Evolutionary conservation across 30 jellyfish, hydroid and myxozoan genomes (phyloP), one percentile per base, ranked within the genome.

Genomic region (Rhopilema esculentum): DNA sequence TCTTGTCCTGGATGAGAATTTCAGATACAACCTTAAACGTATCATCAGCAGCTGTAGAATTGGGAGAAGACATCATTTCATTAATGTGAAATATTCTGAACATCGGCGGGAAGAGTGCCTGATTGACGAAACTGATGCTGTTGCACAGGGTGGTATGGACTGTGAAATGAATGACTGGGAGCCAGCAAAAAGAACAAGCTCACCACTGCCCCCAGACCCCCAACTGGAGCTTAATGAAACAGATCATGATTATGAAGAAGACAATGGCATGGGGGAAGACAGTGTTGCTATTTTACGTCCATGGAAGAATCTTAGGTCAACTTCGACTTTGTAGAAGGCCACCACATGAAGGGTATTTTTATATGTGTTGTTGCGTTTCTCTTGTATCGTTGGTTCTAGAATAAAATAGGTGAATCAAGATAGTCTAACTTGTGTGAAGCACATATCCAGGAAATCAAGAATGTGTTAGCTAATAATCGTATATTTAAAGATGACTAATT

Each of bases 231-330:
- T 85, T 33, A 75, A 85, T 64, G 94, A 85, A 29, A 85, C 63
- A 62, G 94, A 85, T 12, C 94, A 85, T 27, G 94, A 85, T 75
- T 85, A 85, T 74, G 94, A 85, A 31, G 88, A 74, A 29, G 88
- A 73, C 0, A 87, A 85, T 16, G 84, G 28, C 9, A 70, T 26
- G 22, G 92, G 75, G 18, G 93, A 84, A 4, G 82, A 84, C 31
- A 75, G 19, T 20, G 79, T 69, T 75, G 94, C 88, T 12, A 85
- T 85, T 49, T 77, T 85, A 17, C 77, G 79, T 25, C 88, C 88
- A 7, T 85, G 88, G 88, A 74, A 66, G 61, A 85, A 75, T 69
- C n/a, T 85, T 49, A 75, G 86, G 70, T 85, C 94, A 6, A 73
- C 88, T 53, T 73, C 94, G 12, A 66, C 88, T 24, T 57, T 84